Conservation (phyloP, 1,140 invertebrate species). For the Zaprionus kolodkinae region DNA sequence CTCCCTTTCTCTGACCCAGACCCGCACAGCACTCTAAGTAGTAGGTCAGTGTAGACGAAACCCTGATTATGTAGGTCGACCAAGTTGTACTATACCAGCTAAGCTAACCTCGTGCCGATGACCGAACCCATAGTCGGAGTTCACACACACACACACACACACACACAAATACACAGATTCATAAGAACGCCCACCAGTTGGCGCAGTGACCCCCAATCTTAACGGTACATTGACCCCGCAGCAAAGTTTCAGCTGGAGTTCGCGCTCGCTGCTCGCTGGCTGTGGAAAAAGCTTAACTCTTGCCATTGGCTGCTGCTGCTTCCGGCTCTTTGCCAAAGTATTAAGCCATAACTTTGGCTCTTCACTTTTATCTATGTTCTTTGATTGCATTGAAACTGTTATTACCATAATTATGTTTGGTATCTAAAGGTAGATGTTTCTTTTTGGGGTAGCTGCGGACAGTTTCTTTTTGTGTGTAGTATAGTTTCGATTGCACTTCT, state of each 20-base stretch:
- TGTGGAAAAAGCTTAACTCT: not conserved
- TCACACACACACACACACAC: not conserved
- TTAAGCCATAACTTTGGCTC: not conserved
- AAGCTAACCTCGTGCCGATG: slow-evolving; percentile 21
- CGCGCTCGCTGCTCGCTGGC: not conserved
- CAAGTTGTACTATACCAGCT: slow-evolving; percentile 25
- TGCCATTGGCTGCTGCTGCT: not conserved
- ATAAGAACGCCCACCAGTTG: slow-evolving; percentile 39
- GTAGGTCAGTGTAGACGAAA: slow-evolving; percentile 61
- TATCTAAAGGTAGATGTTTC: no score
- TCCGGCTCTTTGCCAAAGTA: not conserved
- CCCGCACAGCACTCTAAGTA: slow-evolving; percentile 51
- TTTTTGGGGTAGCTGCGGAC: no score
- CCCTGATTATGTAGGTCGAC: slow-evolving; percentile 39
- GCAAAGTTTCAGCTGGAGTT: not conserved
- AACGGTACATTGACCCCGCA: slow-evolving; percentile 40
- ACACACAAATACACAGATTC: not conserved
- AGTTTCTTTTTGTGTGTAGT: no score
- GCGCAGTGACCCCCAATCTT: slow-evolving; percentile 39
- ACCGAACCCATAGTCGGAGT: slow-evolving; percentile 14
- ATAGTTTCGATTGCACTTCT: no score
- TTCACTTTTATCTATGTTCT: not conserved
- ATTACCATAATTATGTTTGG: not conserved
- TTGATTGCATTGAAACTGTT: not conserved
- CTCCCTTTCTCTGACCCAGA: slow-evolving; percentile 79